Percentiles rank a stretch among this genome's conserved stretches.
Conservation (phyloP, 2,888 invertebrate genomes). For the Spisula solida region DNA sequence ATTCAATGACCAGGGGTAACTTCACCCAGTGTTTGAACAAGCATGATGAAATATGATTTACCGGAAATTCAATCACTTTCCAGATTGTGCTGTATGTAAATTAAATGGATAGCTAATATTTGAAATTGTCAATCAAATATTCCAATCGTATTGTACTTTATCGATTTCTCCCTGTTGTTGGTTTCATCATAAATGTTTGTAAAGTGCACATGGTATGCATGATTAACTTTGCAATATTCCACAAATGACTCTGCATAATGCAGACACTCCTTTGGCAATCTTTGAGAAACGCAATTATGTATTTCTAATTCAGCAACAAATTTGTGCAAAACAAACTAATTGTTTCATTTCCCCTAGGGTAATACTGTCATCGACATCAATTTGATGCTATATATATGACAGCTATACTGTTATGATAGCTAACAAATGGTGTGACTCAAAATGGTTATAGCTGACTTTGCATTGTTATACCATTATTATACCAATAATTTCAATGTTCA, state of each 20-base stretch:
- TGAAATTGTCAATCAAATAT: conserved; percentile 15
- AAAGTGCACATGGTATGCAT: background rate
- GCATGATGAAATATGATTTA: too few relatives aligned
- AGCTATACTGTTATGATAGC: background rate
- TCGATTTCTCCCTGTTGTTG: background rate
- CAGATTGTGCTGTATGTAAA: background rate
- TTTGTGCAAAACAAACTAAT: background rate
- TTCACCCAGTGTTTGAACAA: too few relatives aligned
- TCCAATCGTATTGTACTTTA: background rate
- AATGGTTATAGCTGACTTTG: background rate
- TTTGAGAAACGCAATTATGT: background rate
- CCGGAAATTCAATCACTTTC: too few relatives aligned
- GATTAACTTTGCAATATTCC: background rate
- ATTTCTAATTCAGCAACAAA: background rate
- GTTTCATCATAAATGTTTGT: background rate
- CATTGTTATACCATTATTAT: background rate
- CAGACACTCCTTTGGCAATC: background rate
- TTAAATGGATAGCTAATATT: conserved; percentile 6
- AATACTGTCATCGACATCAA: background rate
- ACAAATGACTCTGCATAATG: background rate
- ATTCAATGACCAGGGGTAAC: too few relatives aligned
- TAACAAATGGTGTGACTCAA: background rate
- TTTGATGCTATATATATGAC: background rate
- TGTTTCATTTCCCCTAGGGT: background rate
- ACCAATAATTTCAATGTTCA: background rate